Evolutionary conservation across 2,888 invertebrate species (phyloP).

Genomic region (Cepaea hortensis): DNA sequence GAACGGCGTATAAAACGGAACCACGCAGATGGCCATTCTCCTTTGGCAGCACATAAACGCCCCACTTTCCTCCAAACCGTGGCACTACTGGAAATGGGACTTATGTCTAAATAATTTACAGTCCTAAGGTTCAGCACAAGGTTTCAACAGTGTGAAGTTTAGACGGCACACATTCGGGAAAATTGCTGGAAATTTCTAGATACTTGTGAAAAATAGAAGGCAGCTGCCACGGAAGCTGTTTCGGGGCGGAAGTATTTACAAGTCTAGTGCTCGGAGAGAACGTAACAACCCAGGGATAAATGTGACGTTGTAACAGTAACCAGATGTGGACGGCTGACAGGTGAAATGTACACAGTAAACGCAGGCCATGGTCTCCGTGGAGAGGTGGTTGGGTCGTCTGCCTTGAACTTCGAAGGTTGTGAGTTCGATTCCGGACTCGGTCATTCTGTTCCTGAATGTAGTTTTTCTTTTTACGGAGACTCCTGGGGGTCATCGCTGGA

Average conservation of each 20-base stretch:
- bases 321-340: slow-evolving; percentile 1
- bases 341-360: not conserved
- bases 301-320: not conserved
- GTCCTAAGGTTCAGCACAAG: not conserved
- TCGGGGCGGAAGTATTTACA: not conserved
- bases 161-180: not conserved
- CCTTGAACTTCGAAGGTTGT: too few relatives aligned
- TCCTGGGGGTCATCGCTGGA: too few relatives aligned
- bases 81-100: too few relatives aligned
- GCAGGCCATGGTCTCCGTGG: too few relatives aligned
- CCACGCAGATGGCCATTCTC: not conserved
- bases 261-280: not conserved
- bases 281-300: not conserved
- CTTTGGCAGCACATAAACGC: slow-evolving; percentile 11
- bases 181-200: not conserved
- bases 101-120: slow-evolving; percentile 4
- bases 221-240: not conserved
- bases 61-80: not conserved
- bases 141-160: not conserved
- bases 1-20: not conserved
- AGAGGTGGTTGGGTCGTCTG: too few relatives aligned
- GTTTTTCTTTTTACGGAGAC: too few relatives aligned
- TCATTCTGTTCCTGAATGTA: too few relatives aligned
- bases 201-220: slow-evolving; percentile 6
- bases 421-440: too few relatives aligned